Conservation (phyloP, 2,888 invertebrate genomes). For the Marronus borbonicus region DNA sequence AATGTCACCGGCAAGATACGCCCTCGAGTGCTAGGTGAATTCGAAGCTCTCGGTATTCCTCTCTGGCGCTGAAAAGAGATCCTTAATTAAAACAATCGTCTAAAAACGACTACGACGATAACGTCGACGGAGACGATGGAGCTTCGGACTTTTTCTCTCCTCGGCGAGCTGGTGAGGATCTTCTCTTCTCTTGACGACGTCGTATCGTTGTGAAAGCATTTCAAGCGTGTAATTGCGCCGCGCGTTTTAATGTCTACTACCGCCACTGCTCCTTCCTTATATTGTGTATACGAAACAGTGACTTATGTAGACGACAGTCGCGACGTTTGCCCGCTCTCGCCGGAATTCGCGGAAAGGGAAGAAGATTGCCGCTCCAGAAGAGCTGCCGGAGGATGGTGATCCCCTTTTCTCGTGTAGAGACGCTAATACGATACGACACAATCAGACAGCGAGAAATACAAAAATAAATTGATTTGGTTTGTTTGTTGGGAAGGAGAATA, state of each 20-base stretch:
- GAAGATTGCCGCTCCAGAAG: background rate
- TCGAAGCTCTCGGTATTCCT: conserved; percentile 52
- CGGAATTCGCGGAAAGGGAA: background rate
- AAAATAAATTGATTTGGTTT: conserved; percentile 8
- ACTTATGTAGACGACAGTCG: conserved; percentile 36
- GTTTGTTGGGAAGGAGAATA: background rate
- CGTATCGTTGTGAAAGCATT: conserved; percentile 47
- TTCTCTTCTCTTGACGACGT: conserved; percentile 1
- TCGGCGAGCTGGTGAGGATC: conserved; percentile 36
- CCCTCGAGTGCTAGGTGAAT: conserved; percentile 52
- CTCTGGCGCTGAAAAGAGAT: conserved; percentile 50
- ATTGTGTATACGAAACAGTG: conserved; percentile 29
- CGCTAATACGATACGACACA: conserved; percentile 4
- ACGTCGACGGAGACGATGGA: background rate
- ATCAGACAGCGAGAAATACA: conserved; percentile 10
- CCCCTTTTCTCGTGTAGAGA: background rate
- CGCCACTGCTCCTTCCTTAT: background rate
- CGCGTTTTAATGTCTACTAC: conserved; percentile 37
- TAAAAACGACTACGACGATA: conserved; percentile 31
- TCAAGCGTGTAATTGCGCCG: conserved; percentile 54
- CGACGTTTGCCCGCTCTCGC: background rate
- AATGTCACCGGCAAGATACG: conserved; percentile 56
- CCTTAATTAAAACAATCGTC: conserved; percentile 57
- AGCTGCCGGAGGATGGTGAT: background rate
- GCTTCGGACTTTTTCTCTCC: background rate